A percentile compares a stretch with the other conserved stretches of the same genome.
Conservation (phyloP, 2,888 invertebrate genomes). For the Spatulosminthurus flaviceps region DNA sequence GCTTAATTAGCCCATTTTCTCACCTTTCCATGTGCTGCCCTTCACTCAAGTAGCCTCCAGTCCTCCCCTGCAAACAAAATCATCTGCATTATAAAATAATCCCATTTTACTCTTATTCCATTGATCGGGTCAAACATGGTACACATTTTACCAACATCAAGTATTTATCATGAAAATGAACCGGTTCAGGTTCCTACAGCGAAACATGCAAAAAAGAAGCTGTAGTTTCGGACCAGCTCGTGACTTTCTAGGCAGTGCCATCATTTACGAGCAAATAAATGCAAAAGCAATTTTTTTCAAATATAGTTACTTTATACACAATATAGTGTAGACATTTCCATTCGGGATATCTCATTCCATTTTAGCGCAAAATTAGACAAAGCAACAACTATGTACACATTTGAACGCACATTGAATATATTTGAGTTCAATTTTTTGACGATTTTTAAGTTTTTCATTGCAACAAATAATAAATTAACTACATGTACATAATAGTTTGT, state of each 20-base stretch:
- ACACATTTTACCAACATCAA: no score
- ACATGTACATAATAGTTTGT: conserved; percentile 15
- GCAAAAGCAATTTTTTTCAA: no score
- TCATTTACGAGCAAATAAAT: background rate
- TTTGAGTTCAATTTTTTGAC: background rate
- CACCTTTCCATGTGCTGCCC: conserved; percentile 46
- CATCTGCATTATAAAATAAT: conserved; percentile 1
- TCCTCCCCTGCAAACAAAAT: conserved; percentile 33
- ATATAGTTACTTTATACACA: no score
- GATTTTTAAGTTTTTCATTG: conserved; percentile 15
- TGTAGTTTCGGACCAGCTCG: background rate
- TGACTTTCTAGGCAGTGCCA: background rate
- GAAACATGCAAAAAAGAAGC: no score
- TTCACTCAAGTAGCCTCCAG: conserved; percentile 44
- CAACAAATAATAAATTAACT: conserved; percentile 23
- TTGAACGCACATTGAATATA: background rate
- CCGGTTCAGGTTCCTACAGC: background rate
- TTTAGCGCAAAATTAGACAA: background rate
- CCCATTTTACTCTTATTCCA: no score
- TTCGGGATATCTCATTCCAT: background rate
- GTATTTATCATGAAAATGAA: background rate
- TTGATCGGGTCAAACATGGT: no score
- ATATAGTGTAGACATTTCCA: background rate
- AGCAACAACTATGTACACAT: background rate
- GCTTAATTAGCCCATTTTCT: background rate